Conservation (phyloP, 2,888 invertebrate genomes). For the Dasypolia templi region DNA sequence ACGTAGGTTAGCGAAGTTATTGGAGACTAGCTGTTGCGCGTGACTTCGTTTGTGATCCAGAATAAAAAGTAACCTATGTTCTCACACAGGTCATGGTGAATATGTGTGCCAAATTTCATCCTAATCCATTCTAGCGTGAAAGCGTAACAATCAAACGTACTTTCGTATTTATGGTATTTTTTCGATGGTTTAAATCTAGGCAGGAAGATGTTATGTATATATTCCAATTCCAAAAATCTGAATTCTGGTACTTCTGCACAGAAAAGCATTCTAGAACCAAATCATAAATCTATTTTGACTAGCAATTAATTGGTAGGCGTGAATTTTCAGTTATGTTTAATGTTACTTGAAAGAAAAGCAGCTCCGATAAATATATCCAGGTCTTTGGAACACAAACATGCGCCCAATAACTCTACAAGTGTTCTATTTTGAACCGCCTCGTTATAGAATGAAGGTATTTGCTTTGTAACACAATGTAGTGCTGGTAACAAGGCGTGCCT, state of each 20-base stretch:
- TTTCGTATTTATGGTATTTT: no score
- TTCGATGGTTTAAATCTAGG: not conserved
- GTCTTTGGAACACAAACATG: constrained; percentile 42
- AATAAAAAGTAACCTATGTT: no score
- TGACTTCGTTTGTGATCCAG: no score
- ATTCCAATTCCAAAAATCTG: not conserved
- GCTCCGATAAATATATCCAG: constrained; percentile 34
- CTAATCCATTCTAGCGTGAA: no score
- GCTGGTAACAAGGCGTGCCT: constrained; percentile 22
- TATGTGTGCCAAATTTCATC: no score
- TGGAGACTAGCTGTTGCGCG: no score
- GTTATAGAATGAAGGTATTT: constrained; percentile 45
- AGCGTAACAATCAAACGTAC: no score
- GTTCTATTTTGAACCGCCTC: constrained; percentile 52
- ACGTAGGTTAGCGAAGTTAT: not conserved
- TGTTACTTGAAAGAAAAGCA: constrained; percentile 30
- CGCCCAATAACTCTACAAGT: constrained; percentile 49
- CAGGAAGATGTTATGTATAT: not conserved
- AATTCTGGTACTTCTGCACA: not conserved
- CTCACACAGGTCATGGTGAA: no score
- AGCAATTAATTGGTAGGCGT: constrained; percentile 5
- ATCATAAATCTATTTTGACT: constrained; percentile 1
- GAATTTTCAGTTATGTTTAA: constrained; percentile 27
- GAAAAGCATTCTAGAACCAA: not conserved
- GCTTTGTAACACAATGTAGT: constrained; percentile 34